A percentile compares a stretch with the other conserved stretches of the same genome.
Conservation (phyloP, 2,888 invertebrate genomes). For the Ochropleura plecta region DNA sequence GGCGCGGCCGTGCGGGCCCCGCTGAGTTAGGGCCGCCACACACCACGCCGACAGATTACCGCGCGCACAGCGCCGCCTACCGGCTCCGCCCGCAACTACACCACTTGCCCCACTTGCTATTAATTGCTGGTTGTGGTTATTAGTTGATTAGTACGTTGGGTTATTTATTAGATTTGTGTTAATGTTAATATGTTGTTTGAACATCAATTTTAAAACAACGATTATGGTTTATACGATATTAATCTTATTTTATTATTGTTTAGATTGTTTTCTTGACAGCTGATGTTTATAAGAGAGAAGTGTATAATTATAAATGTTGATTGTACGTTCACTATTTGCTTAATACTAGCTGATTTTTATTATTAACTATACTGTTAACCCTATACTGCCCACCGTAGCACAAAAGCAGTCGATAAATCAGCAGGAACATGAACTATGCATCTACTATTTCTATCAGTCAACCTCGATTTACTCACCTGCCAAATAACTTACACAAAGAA, state of each 20-base stretch:
- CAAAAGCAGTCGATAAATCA: not conserved
- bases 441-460: not conserved
- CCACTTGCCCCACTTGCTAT: constrained; percentile 57
- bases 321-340: not conserved
- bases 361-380: not conserved
- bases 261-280: constrained; percentile 43
- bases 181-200: constrained; percentile 61
- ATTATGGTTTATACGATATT: constrained; percentile 54
- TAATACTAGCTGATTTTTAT: constrained; percentile 1
- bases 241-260: constrained; percentile 57
- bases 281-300: constrained; percentile 38
- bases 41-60: constrained; percentile 87
- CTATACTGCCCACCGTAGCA: not conserved
- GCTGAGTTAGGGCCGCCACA: constrained; percentile 89
- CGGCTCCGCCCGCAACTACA: constrained; percentile 57
- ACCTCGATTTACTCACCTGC: not conserved
- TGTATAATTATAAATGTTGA: constrained; percentile 28
- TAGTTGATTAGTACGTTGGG: constrained; percentile 67
- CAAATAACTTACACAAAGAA: not conserved
- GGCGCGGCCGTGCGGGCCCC: constrained; percentile 73
- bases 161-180: constrained; percentile 68
- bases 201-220: constrained; percentile 56
- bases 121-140: constrained; percentile 69
- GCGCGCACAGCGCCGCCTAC: constrained; percentile 67
- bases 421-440: not conserved